phyloP scores from a whole-genome alignment of 2,888 invertebrate genomes.

The Ormia ochracea region DNA sequence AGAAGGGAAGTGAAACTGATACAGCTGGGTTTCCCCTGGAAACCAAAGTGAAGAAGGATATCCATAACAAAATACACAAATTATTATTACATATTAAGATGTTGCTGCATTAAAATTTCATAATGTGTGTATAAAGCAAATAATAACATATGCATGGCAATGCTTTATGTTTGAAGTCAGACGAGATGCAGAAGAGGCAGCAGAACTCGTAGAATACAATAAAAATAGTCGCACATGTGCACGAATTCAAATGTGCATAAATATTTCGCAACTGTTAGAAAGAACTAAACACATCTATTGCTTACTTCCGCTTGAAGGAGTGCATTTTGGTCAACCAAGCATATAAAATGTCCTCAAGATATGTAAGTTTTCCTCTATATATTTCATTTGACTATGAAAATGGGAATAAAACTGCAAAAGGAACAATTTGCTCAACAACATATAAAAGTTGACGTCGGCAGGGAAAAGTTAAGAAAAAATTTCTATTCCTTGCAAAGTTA shows the following conservation, averaged over 20 bases:
- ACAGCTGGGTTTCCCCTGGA: slow-evolving; percentile 8
- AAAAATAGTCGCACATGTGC: neutral
- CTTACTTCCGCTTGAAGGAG: slow-evolving; percentile 60
- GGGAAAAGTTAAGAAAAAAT: slow-evolving; percentile 40
- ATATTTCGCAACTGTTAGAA: slow-evolving; percentile 36
- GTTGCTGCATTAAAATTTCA: slow-evolving; percentile 3
- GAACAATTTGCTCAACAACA: slow-evolving; percentile 42
- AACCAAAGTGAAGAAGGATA: slow-evolving; percentile 7
- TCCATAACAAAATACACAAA: slow-evolving; percentile 25
- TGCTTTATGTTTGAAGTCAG: slow-evolving; percentile 27
- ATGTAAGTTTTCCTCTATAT: slow-evolving; percentile 12
- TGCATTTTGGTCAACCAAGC: slow-evolving; percentile 62
- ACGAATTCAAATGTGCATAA: slow-evolving; percentile 23
- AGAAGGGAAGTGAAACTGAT: neutral
- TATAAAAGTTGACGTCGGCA: slow-evolving; percentile 5
- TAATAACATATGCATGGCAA: slow-evolving; percentile 58
- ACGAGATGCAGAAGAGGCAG: neutral
- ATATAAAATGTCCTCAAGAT: slow-evolving; percentile 62
- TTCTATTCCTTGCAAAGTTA: slow-evolving; percentile 17
- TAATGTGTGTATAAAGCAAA: slow-evolving; percentile 44
- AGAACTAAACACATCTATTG: slow-evolving; percentile 56
- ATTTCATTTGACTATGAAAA: slow-evolving; percentile 25
- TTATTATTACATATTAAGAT: slow-evolving; percentile 2
- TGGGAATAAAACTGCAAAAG: slow-evolving; percentile 45
- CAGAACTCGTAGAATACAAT: neutral